Base-by-base conservation (phyloP, 2,113 vertebrate species). In the Sylvilagus bachmani region DNA sequence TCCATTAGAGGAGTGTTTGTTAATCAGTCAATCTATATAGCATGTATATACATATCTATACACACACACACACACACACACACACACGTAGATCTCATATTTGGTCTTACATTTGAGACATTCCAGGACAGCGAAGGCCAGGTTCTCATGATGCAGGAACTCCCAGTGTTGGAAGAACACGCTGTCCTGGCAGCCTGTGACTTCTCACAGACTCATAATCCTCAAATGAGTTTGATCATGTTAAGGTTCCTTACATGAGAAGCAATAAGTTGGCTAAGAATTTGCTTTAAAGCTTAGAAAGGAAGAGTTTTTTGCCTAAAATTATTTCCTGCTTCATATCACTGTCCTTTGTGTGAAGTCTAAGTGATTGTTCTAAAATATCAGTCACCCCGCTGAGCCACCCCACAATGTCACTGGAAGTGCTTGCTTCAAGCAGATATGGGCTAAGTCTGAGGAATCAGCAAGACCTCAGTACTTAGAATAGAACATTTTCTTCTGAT, bases 181-280 rank as follows among this genome's bases (percentile, higher is more conserved):
- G 27, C 4, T 85, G 16, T 17, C 2, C 1, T 19, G 9, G 11
- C 44, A 29, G 31, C 49, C 24, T 5, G 4, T 44, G 13, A 62
- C 17, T 33, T 24, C 27, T 51, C 13, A 11, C n/a, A 2, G 58
- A 6, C 29, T 80, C 44, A 2, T 38, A 21, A 67, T 22, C 66
- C 49, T 75, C 51, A 64, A 70, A 24, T 10, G 13, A 53, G 16
- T 24, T 33, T 21, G 22, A 16, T 36, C 51, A 53, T 27, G 77
- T 27, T 10, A 33, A 53, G 8, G n/a, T 49, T 71, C 22, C 51
- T 80, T 79, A 61, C 14, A 17, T 80, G n/a, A 74, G 17, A 17
- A 62, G 25, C n/a, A 69, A n/a, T 85, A 87, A 82, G 78, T 74
- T 77, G 67, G 49, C 31, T 9, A 75, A 70, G 38, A 58, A 82